Base-by-base conservation (phyloP, 1,140 invertebrate genomes). In the Muscidifurax raptorellus region DNA sequence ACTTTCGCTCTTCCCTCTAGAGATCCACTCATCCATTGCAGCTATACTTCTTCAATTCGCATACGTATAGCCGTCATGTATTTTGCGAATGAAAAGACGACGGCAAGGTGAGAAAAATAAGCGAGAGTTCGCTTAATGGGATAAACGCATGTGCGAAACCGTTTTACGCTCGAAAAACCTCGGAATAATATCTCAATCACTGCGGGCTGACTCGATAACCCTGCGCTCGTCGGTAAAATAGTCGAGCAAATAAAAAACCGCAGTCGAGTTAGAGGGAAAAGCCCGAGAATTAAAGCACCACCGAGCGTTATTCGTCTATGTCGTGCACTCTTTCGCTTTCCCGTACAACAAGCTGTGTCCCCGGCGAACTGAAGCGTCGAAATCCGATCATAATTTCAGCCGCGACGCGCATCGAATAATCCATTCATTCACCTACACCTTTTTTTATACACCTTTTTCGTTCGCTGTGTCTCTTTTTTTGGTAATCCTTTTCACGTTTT, bases 341-440 rank as follows among this genome's bases (percentile, higher is more conserved):
- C 71, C 25, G 80, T 47, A 32, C 32, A 47, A 47, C 6, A 27
- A 6, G 5, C n/a, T 18, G 27, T 2, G 67, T 80, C 27, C 12
- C 79, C 79, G 22, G 0, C 25, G 32, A 18, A 22, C 30, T 36
- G 36, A 74, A 59, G 28, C 80, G 52, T 75, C 71, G 80, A 82
- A 82, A 82, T 72, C 80, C 72, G 80, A 82, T 82, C 80, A 82
- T 82, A 82, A 82, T 82, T 82, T 82, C 32, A 32, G 30, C 10
- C 27, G 10, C 67, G 66, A 80, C 40, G 71, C n/a, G 71, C 52
- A 66, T 52, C 71, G 71, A 75, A 71, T 82, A 82, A 82, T 82
- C 80, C 80, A 82, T 82, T 82, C 80, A 82, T 82, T 75, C n/a
- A 22, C 18, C 52, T 69, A 18, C 52, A 3, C 52, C 6, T 18